Base-by-base conservation (phyloP, 2,113 vertebrate genomes). In the Prunella himalayana region DNA sequence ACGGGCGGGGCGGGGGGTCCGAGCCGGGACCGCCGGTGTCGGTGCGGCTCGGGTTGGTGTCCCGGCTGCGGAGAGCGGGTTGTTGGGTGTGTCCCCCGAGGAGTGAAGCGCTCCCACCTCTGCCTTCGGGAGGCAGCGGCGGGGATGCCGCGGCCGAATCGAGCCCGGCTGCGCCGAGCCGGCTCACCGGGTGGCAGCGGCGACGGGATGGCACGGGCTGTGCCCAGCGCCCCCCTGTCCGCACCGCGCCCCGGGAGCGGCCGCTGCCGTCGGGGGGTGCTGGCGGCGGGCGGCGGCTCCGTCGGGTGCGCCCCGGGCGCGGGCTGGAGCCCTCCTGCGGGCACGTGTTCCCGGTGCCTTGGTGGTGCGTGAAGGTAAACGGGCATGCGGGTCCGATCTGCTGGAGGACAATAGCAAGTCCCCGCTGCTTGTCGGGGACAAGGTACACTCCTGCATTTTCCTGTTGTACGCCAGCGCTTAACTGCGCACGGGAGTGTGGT, bases 301-400 rank as follows among this genome's bases (percentile, higher is more conserved):
- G 8, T 8, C 30, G 13, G 47, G 9, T 5, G 24, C 4, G 70
- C 31, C 5, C 23, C 15, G 33, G 9, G 39, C 8, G 9, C 9
- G 37, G 66, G 44, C 35, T 4, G 44, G 39, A n/a, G 18, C 20
- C 13, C 30, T 70, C 20, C 56, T 2, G 20, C 21, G 3, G n/a
- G 14, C 28, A 7, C 3, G 10, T 31, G 17, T 39, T 13, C 69
- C 35, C 54, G 0, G 33, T 7, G 42, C 14, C 22, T 11, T 3
- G 47, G 35, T 4, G 15, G 37, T 0, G 44, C 68, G 0, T 0
- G n/a, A 5, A n/a, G 13, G 20, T 2, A 15, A 24, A 15, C 3
- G 35, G 44, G 56, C 9, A 2, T 17, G 71, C 11, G 70, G 70
- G 33, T 18, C 45, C 10, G 47, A 37, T 41, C 23, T 35, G 35